Evolutionary conservation across 2,797 vertebrate genomes (phyloP).

Genomic region (Chromis chromis): DNA sequence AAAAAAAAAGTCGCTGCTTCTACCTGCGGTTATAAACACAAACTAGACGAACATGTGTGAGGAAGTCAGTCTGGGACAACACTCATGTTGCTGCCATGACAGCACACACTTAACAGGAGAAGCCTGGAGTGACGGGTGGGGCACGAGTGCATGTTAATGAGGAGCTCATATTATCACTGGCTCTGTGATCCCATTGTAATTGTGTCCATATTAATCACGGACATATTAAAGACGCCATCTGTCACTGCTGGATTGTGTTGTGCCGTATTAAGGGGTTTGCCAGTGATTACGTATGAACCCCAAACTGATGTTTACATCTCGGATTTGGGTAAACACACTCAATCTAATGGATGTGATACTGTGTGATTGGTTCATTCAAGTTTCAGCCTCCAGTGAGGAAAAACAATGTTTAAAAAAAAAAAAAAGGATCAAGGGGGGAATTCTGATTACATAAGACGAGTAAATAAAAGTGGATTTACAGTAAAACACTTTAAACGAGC

Average conservation of each 20-base stretch:
- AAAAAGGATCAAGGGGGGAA: slow-evolving; percentile 2
- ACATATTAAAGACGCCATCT: slow-evolving; percentile 72
- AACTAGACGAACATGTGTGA: slow-evolving; percentile 21
- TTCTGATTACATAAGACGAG: slow-evolving; percentile 25
- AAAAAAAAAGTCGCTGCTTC: slow-evolving; percentile 12
- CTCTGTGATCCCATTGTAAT: slow-evolving; percentile 56
- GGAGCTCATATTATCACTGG: slow-evolving; percentile 46
- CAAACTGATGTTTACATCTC: slow-evolving; percentile 69
- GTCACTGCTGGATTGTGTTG: slow-evolving; percentile 53
- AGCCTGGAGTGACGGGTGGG: slow-evolving; percentile 42
- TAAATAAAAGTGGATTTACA: slow-evolving; percentile 51
- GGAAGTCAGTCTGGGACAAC: slow-evolving; percentile 44
- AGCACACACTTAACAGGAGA: slow-evolving; percentile 35
- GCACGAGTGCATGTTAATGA: slow-evolving; percentile 45
- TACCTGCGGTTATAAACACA: slow-evolving; percentile 44
- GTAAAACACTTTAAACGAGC: slow-evolving; percentile 13
- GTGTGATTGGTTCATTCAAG: slow-evolving; percentile 22
- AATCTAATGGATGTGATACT: slow-evolving; percentile 45
- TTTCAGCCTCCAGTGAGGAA: slow-evolving; percentile 16
- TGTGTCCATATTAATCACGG: slow-evolving; percentile 69
- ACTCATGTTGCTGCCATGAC: slow-evolving; percentile 52
- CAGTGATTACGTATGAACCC: slow-evolving; percentile 52
- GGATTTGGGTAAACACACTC: slow-evolving; percentile 56
- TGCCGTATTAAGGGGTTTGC: slow-evolving; percentile 41
- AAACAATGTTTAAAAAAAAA: slow-evolving; percentile 31